Percentiles rank a stretch among this genome's conserved stretches.
Conservation (phyloP, 2,113 vertebrate species). For the Cacatua alba region DNA sequence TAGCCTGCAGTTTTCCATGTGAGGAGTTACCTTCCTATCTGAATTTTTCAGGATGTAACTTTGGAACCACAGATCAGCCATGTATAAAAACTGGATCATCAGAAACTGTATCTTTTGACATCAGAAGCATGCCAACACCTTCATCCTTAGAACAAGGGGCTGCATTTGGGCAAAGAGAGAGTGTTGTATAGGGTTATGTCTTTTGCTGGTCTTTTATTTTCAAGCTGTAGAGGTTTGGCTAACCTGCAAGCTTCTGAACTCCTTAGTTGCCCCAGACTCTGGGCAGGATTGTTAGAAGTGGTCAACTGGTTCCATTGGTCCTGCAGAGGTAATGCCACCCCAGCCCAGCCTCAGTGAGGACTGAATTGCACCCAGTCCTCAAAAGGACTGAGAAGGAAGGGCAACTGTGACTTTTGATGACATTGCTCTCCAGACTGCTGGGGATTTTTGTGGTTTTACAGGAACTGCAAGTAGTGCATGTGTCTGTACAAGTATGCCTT, state of each 20-base stretch:
- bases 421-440: neutral
- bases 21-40: neutral
- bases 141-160: neutral
- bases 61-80: neutral
- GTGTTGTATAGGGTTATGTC: neutral
- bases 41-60: neutral
- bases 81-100: neutral
- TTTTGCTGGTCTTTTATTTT: neutral
- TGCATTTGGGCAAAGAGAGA: neutral
- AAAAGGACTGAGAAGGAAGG: neutral
- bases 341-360: neutral
- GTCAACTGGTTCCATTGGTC: neutral
- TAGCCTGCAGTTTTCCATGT: neutral
- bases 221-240: neutral
- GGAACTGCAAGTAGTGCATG: neutral
- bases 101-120: neutral
- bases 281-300: neutral
- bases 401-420: neutral
- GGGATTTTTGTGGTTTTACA: neutral
- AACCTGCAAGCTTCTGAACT: neutral
- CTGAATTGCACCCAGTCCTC: neutral
- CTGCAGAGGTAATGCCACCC: neutral
- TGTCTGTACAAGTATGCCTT: neutral
- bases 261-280: neutral
- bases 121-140: neutral